Conservation (phyloP, 2,797 vertebrate genomes). For the Trichosurus vulpecula region DNA sequence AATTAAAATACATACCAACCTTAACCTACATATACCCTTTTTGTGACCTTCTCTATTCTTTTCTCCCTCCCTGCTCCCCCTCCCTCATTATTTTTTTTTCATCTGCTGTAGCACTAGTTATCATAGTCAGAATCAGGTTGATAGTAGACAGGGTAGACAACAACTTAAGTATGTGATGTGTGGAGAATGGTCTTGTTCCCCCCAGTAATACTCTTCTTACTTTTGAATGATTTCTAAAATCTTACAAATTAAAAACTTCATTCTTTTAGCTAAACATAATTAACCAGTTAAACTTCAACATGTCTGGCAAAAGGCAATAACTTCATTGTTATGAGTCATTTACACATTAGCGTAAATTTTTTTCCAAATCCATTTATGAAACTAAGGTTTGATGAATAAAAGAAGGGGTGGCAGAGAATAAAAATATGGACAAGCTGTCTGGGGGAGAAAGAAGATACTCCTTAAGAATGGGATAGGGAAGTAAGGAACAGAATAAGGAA, state of each 20-base stretch:
- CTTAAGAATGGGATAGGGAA: not conserved
- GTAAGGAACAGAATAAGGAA: not conserved
- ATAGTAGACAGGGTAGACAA: not conserved
- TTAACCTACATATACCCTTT: not conserved
- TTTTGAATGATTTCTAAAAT: not conserved
- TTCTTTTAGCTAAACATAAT: not conserved
- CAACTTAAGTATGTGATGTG: not conserved
- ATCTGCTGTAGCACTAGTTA: not conserved
- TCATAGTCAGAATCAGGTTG: not conserved
- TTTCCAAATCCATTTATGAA: not conserved
- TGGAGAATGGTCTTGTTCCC: not conserved
- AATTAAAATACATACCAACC: not conserved
- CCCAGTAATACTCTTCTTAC: not conserved
- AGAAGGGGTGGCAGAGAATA: not conserved
- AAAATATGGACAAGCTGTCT: not conserved
- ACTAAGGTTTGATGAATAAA: not conserved
- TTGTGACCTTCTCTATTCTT: not conserved
- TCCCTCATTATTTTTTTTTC: not conserved
- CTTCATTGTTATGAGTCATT: conserved; percentile 7
- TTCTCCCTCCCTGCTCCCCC: accelerated
- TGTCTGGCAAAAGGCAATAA: not conserved
- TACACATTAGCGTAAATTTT: not conserved
- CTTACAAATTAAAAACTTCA: not conserved
- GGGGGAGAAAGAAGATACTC: not conserved
- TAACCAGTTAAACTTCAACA: conserved; percentile 15